Evolutionary conservation across 2,888 invertebrate species (phyloP).

Genomic region (Dolichopus griseipennis): DNA sequence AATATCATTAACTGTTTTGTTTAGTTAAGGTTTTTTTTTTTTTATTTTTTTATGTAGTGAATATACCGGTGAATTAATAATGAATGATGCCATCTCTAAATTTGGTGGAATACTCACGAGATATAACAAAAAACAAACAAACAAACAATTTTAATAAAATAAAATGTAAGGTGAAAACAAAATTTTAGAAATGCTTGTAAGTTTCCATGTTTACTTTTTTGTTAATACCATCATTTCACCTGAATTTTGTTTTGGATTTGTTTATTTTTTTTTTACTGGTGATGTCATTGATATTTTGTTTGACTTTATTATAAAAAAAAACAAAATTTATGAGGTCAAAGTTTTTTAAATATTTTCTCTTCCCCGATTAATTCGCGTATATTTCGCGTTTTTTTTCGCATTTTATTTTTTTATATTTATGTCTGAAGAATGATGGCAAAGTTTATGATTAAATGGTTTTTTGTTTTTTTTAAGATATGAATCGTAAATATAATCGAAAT

Average conservation of each 20-base stretch:
- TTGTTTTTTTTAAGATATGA: too few relatives aligned
- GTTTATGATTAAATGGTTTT: background rate
- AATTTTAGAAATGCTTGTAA: background rate
- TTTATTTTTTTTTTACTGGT: background rate
- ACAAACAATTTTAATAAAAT: background rate
- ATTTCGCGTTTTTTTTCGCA: background rate
- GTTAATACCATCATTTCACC: background rate
- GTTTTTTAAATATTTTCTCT: background rate
- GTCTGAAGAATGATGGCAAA: background rate
- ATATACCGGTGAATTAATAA: background rate
- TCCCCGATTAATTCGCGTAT: background rate
- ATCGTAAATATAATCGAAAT: too few relatives aligned
- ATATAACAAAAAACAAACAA: background rate
- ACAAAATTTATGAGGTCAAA: background rate
- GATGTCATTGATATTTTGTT: slow-evolving; percentile 1
- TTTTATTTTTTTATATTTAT: background rate
- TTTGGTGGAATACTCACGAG: background rate
- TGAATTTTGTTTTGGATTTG: background rate
- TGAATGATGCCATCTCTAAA: background rate
- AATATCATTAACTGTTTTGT: too few relatives aligned
- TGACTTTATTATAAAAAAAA: background rate
- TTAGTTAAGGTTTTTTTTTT: background rate
- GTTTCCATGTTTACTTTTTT: background rate
- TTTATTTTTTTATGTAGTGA: too few relatives aligned
- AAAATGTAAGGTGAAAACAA: background rate